Conservation (phyloP, 2,113 vertebrate species). For the Albula goreensis region DNA sequence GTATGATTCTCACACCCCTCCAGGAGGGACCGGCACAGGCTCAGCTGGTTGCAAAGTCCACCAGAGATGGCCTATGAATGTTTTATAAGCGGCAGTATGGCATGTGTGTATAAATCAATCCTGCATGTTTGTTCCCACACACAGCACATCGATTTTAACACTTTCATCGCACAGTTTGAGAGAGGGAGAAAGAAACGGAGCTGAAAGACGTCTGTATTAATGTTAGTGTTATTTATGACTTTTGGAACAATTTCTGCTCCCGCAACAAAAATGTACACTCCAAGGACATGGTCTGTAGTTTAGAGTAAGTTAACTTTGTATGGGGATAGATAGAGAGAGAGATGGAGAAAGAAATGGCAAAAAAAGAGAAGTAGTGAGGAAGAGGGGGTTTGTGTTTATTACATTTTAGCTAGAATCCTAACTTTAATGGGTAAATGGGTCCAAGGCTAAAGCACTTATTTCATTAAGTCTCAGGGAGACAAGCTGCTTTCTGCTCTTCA, state of each 20-base stretch:
- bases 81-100: neutral
- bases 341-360: neutral
- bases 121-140: neutral
- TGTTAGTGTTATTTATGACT: neutral
- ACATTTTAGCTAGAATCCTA: neutral
- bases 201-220: neutral
- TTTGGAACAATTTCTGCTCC: neutral
- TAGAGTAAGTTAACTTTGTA: neutral
- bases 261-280: neutral
- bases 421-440: constrained; percentile 16
- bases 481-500: neutral
- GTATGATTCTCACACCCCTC: neutral
- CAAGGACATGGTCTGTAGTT: neutral
- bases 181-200: neutral
- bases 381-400: neutral
- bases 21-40: neutral
- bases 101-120: neutral
- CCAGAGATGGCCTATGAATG: constrained; percentile 4
- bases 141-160: neutral
- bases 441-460: constrained; percentile 11
- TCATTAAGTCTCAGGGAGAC: constrained; percentile 9
- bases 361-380: neutral
- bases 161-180: neutral
- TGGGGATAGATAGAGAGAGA: neutral
- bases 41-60: neutral